Conservation (phyloP, 1,140 invertebrate genomes). For the Luehdorfia chinensis region DNA sequence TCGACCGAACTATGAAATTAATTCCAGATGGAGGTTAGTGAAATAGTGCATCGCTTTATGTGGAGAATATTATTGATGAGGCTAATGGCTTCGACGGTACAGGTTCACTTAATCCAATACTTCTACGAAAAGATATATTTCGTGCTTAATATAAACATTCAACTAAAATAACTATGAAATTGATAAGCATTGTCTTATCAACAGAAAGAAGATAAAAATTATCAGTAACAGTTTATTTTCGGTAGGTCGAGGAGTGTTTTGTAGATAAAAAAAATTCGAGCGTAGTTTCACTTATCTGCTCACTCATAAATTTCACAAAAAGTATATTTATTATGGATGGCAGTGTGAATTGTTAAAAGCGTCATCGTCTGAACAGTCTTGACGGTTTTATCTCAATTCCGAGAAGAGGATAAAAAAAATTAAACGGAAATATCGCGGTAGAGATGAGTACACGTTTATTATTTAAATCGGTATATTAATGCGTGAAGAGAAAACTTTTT, state of each 20-base stretch:
- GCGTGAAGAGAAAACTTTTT: no score
- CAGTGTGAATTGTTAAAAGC: conserved; percentile 27
- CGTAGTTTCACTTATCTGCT: conserved; percentile 19
- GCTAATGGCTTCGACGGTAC: conserved; percentile 11
- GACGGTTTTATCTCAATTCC: conserved; percentile 47
- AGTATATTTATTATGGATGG: conserved; percentile 24
- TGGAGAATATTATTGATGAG: conserved; percentile 30
- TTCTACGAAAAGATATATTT: not conserved
- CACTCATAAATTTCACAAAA: conserved; percentile 31
- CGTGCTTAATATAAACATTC: not conserved
- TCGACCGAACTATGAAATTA: conserved; percentile 42
- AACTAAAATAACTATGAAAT: not conserved
- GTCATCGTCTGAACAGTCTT: conserved; percentile 22
- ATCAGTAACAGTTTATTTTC: conserved; percentile 10
- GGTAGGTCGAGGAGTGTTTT: not conserved
- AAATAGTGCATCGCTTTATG: conserved; percentile 37
- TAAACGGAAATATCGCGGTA: no score
- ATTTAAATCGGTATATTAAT: no score
- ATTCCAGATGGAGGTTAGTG: conserved; percentile 38
- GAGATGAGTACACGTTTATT: no score
- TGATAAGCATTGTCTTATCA: conserved; percentile 10
- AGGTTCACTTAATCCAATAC: not conserved
- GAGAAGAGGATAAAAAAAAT: conserved; percentile 46
- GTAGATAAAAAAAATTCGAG: conserved; percentile 5
- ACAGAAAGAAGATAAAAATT: conserved; percentile 17